Base-by-base conservation (phyloP, 2,797 vertebrate species). In the Gymnoscopelus braueri region DNA sequence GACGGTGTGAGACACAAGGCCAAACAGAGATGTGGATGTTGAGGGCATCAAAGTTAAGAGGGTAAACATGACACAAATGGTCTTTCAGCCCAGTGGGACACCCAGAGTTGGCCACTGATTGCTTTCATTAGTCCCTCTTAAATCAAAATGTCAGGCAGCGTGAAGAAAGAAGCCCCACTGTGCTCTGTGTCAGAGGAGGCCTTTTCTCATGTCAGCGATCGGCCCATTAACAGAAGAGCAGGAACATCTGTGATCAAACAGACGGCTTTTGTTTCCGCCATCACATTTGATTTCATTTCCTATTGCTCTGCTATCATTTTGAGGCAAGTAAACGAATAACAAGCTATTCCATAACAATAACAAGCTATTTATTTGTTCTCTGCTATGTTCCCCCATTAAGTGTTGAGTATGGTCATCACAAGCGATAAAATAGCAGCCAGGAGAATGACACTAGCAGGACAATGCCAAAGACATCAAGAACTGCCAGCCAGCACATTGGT, bases 101-200 rank as follows among this genome's bases (percentile, higher is more conserved):
- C 49, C 52, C 32, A 4, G 72, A 64, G 63, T 62, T 58, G 65
- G 72, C 58, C 4, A 64, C 83, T 88, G 87, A 90, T 91, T 87
- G 83, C 87, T 85, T 82, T 78, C 83, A 75, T 89, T 81, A 82
- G 82, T 84, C 64, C 65, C 63, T 55, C 84, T 84, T 72, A 80
- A 85, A 86, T 85, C 86, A 88, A 89, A 90, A 90, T 87, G 89
- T 88, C 90, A 89, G 26, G 80, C 86, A 87, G 89, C 83, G 1
- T 75, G 84, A 87, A 77, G 78, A 62, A 69, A 69, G 77, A 26
- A 0, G 51, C 11, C 88, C 60, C 65, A 66, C 79, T 82, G 81
- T 8, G 81, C 57, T 65, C 8, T 1, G 50, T 78, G 75, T 88
- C 87, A 88, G 69, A 81, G 71, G 48, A 80, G 78, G 74, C 7